These are phyloP conservation scores for Polietes domitor DNA, from an alignment of 2,888 invertebrate genomes.

Conservation along the genomic window DNA sequence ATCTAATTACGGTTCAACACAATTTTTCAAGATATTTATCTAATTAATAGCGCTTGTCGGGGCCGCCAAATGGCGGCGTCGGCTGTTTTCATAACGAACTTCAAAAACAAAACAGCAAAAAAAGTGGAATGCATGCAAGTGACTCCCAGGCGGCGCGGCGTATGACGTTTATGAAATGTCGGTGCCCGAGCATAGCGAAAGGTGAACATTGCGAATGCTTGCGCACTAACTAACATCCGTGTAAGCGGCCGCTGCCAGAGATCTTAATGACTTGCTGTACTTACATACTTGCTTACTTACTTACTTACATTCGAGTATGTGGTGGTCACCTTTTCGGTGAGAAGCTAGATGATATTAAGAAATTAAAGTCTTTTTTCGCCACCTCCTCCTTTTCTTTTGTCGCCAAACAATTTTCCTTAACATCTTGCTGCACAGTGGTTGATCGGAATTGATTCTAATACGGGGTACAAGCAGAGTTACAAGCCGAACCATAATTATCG, in stretches of 20 bases:
- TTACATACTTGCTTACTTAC: too few species aligned
- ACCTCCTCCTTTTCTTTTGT: not conserved
- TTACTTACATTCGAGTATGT: too few species aligned
- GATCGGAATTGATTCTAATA: too few species aligned
- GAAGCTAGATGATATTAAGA: slow-evolving; percentile 61
- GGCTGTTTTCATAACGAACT: slow-evolving; percentile 49
- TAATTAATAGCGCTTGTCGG: slow-evolving; percentile 78
- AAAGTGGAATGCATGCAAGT: slow-evolving; percentile 45
- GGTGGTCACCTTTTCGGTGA: slow-evolving; percentile 55
- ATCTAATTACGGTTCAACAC: slow-evolving; percentile 81
- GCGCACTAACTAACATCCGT: slow-evolving; percentile 23
- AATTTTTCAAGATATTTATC: slow-evolving; percentile 81
- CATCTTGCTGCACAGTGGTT: not conserved
- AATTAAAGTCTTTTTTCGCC: slow-evolving; percentile 45
- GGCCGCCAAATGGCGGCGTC: slow-evolving; percentile 56
- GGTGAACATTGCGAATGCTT: slow-evolving; percentile 43
- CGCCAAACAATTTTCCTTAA: slow-evolving; percentile 33
- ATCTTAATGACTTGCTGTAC: slow-evolving; percentile 65
- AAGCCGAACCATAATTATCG: too few species aligned
- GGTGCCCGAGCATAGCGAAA: slow-evolving; percentile 54
- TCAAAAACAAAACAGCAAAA: too few species aligned
- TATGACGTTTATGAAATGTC: slow-evolving; percentile 56
- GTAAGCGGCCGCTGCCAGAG: slow-evolving; percentile 19
- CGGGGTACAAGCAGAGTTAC: too few species aligned
- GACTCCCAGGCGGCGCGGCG: slow-evolving; percentile 56